phyloP scores from a whole-genome alignment of 2,888 invertebrate species.

The Palloptera scutellata region DNA sequence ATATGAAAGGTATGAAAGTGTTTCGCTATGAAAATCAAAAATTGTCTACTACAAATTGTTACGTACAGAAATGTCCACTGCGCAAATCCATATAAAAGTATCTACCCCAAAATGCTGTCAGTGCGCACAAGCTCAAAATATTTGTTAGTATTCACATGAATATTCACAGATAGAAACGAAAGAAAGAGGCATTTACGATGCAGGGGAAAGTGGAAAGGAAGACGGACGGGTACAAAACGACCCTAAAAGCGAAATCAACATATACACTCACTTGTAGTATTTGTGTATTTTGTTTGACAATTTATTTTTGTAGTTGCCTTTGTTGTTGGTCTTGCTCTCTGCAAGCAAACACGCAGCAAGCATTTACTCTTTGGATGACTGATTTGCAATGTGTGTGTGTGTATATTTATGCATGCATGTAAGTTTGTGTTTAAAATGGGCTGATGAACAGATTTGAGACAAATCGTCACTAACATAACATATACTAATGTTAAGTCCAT shows the following conservation, averaged over 20 bases:
- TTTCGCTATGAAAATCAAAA: background rate
- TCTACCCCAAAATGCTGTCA: constrained; percentile 62
- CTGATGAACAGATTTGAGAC: too few species aligned
- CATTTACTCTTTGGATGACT: too few species aligned
- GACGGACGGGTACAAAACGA: constrained; percentile 1
- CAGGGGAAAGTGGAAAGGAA: constrained; percentile 16
- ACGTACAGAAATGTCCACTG: constrained; percentile 49
- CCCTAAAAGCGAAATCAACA: too few species aligned
- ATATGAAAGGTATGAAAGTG: too few species aligned
- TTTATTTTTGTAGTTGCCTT: constrained; percentile 21
- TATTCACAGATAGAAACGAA: constrained; percentile 38
- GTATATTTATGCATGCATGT: background rate
- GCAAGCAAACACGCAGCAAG: background rate
- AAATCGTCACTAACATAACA: too few species aligned
- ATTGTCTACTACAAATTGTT: background rate
- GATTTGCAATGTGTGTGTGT: background rate
- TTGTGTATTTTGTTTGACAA: constrained; percentile 25
- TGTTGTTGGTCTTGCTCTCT: constrained; percentile 9
- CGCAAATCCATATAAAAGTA: constrained; percentile 62
- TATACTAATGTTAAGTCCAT: too few species aligned
- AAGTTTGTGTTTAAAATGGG: too few species aligned
- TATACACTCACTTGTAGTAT: constrained; percentile 2
- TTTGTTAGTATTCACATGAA: constrained; percentile 36
- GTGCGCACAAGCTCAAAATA: constrained; percentile 59
- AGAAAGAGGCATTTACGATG: background rate